Base-by-base conservation (phyloP, 2,888 invertebrate genomes). In the Torymus aiolomorphi region DNA sequence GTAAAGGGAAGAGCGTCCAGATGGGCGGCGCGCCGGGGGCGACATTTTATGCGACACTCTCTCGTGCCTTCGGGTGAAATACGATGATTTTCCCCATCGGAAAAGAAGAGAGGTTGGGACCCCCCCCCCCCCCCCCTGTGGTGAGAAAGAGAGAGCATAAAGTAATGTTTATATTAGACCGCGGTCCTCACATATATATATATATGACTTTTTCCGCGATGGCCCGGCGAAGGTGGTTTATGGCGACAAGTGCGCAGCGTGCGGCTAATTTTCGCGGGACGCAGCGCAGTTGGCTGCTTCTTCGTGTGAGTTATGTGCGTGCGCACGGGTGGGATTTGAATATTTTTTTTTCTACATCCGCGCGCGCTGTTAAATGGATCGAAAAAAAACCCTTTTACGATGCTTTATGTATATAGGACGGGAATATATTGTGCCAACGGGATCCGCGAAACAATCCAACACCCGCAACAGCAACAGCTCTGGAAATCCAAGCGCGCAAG, bases 101-200 rank as follows among this genome's bases (percentile, higher is more conserved):
- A 77, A 79, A 80, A 76, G 81, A 79, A 79, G 74, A 74, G 61
- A 80, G 61, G 76, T 75, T 69, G 56, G 80, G 20, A n/a, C n/a
- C n/a, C n/a, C n/a, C n/a, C n/a, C n/a, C n/a, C n/a, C n/a, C n/a
- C n/a, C 31, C 69, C 69, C 42, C 42, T 42, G 8, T 42, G 5
- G 42, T 42, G 42, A 42, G 31, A 31, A 31, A n/a, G n/a, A n/a
- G n/a, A n/a, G 5, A 0, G 42, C 3, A 31, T 16, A 10, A 18
- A 13, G 3, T 88, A 86, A 88, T 88, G 86, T 89, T 89, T 89
- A 87, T 88, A 88, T 89, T 88, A 88, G 87, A 86, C 82, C 85
- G 61, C 52, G 63, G 49, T 70, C 18, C 20, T 20, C 20, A 20
- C 2, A 20, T 20, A n/a, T 2, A 20, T 20, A 20, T 20, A 20